Percentiles rank a stretch among this genome's conserved stretches.
These are phyloP conservation scores for Tupiocoris notatus DNA, from an alignment of 2,888 invertebrate genomes.

Conservation along the genomic window DNA sequence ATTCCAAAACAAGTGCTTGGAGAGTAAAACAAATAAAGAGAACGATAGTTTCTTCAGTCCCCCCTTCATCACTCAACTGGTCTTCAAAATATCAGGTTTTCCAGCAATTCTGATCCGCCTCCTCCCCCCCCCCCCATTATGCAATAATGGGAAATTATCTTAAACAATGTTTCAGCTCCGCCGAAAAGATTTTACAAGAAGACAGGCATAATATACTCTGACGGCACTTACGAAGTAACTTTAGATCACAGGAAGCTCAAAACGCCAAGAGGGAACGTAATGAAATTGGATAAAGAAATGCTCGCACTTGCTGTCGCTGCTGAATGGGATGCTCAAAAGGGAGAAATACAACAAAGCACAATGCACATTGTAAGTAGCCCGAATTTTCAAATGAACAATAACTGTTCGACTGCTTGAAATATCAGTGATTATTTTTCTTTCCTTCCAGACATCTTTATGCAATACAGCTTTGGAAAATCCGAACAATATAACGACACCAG, in stretches of 20 bases:
- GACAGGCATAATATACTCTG: constrained; percentile 68
- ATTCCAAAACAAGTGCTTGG: too few relatives aligned
- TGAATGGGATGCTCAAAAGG: constrained; percentile 90
- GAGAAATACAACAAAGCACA: constrained; percentile 69
- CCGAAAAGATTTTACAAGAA: constrained; percentile 72
- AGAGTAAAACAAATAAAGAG: too few relatives aligned
- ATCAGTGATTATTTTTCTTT: constrained; percentile 39
- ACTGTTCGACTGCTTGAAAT: too few relatives aligned
- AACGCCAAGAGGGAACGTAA: constrained; percentile 78
- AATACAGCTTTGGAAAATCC: constrained; percentile 94
- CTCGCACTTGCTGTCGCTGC: constrained; percentile 89
- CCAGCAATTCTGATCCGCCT: too few relatives aligned
- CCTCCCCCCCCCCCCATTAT: too few relatives aligned
- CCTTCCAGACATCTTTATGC: constrained; percentile 75
- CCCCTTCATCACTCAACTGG: too few relatives aligned
- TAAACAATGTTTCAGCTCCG: constrained; percentile 44
- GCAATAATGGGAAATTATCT: too few relatives aligned
- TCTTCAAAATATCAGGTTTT: too few relatives aligned
- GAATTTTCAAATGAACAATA: too few relatives aligned
- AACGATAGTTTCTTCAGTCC: too few relatives aligned
- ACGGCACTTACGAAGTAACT: constrained; percentile 77
- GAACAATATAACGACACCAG: constrained; percentile 69
- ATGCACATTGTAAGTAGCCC: constrained; percentile 88
- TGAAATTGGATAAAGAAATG: constrained; percentile 78
- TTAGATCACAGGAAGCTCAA: constrained; percentile 86